phyloP scores from a whole-genome alignment of 1,140 invertebrate genomes.

The Brachionus plicatilis region DNA sequence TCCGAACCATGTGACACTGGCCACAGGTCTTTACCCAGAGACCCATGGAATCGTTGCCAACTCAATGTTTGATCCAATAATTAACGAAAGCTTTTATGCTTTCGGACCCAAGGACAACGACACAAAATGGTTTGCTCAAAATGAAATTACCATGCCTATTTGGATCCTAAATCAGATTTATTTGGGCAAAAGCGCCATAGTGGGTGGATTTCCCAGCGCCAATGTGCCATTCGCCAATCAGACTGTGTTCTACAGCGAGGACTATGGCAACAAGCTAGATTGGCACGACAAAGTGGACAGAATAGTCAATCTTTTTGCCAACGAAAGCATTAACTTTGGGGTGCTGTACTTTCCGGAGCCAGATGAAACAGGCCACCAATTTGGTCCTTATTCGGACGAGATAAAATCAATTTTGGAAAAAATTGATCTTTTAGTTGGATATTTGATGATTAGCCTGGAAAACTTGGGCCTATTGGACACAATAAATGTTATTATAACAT shows the following conservation, averaged over 20 bases:
- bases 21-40: constrained; percentile 69
- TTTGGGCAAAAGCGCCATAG: constrained; percentile 40
- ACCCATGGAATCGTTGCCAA: constrained; percentile 69
- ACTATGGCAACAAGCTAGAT: constrained; percentile 54
- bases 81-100: constrained; percentile 53
- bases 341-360: constrained; percentile 71
- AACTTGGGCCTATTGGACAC: constrained; percentile 56
- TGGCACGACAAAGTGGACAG: constrained; percentile 61
- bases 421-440: constrained; percentile 33
- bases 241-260: constrained; percentile 17
- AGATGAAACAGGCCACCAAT: constrained; percentile 59
- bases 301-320: constrained; percentile 64
- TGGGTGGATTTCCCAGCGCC: constrained; percentile 33
- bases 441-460: constrained; percentile 10
- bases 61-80: constrained; percentile 61
- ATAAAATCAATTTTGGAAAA: constrained; percentile 46
- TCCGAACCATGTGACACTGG: constrained; percentile 72
- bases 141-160: constrained; percentile 48
- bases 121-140: constrained; percentile 45
- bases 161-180: constrained; percentile 51
- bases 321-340: constrained; percentile 62
- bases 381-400: constrained; percentile 50
- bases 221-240: constrained; percentile 41
- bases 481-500: constrained; percentile 66
- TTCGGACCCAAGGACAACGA: constrained; percentile 46